These are phyloP conservation scores for Drosophila histrio DNA, from an alignment of 2,888 invertebrate genomes.

Conservation along the genomic window DNA sequence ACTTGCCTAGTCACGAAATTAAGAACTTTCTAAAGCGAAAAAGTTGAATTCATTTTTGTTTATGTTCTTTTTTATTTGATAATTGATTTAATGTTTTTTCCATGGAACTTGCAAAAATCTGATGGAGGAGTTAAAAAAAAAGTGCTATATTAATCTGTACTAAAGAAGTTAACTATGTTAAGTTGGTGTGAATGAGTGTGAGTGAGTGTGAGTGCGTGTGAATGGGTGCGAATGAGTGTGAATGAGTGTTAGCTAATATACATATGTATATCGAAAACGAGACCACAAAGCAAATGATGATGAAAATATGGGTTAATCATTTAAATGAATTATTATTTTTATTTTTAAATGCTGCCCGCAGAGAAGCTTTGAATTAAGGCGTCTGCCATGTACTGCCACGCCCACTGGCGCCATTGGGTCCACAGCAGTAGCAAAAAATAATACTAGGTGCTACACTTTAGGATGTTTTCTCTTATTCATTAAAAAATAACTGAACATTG, in stretches of 20 bases:
- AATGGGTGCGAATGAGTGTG: slow-evolving; percentile 8
- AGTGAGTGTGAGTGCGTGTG: not conserved
- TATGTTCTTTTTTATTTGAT: slow-evolving; percentile 45
- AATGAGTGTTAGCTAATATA: slow-evolving; percentile 42
- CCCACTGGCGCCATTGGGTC: slow-evolving; percentile 50
- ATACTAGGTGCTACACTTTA: slow-evolving; percentile 64
- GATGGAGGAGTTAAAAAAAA: slow-evolving; percentile 37
- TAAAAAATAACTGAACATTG: slow-evolving; percentile 5
- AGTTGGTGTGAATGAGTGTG: slow-evolving; percentile 24
- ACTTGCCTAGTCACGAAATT: slow-evolving; percentile 80
- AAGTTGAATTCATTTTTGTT: slow-evolving; percentile 35
- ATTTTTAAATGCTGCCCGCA: slow-evolving; percentile 52
- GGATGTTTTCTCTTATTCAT: slow-evolving; percentile 21
- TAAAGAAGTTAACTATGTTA: slow-evolving; percentile 57
- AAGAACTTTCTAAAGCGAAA: slow-evolving; percentile 69
- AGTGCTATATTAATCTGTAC: slow-evolving; percentile 76
- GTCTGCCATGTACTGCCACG: slow-evolving; percentile 70
- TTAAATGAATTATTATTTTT: slow-evolving; percentile 32
- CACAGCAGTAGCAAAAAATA: slow-evolving; percentile 19
- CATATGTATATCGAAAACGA: slow-evolving; percentile 19
- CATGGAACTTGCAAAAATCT: slow-evolving; percentile 40
- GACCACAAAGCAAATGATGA: slow-evolving; percentile 6
- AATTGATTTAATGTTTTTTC: too few relatives aligned
- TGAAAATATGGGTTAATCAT: not conserved
- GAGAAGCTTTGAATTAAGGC: slow-evolving; percentile 35